Percentiles rank a stretch among this genome's conserved stretches.
phyloP scores from a whole-genome alignment of 2,797 vertebrate genomes.

The Darevskia nairensis region DNA sequence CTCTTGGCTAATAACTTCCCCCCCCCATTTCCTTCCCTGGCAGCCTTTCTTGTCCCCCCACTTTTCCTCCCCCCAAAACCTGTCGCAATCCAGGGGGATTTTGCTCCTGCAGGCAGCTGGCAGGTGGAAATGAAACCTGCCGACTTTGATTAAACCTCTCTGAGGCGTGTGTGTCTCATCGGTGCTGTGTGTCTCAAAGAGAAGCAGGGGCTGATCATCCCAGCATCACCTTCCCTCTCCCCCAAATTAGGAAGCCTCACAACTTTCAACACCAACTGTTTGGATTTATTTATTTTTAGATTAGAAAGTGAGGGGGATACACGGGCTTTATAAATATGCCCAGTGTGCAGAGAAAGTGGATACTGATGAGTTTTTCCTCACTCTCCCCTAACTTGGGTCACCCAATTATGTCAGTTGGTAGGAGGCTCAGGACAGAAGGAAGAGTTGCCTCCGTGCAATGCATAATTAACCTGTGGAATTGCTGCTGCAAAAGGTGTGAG shows the following conservation, averaged over 20 bases:
- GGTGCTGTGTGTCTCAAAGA: neutral
- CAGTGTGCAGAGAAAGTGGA: neutral
- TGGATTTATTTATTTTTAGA: neutral
- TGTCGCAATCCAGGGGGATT: constrained; percentile 16
- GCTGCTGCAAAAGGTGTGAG: neutral
- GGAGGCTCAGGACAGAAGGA: neutral
- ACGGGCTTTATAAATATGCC: neutral
- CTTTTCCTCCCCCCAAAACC: neutral
- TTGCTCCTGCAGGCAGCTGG: constrained; percentile 26
- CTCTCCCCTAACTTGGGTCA: neutral
- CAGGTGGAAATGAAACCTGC: constrained; percentile 48
- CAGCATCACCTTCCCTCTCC: neutral
- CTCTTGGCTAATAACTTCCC: neutral
- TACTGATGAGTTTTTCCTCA: neutral
- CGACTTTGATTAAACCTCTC: constrained; percentile 42
- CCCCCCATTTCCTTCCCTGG: neutral
- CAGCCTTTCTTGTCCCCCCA: neutral
- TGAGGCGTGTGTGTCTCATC: neutral
- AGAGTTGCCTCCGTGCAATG: neutral
- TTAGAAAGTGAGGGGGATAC: neutral
- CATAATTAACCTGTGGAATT: neutral
- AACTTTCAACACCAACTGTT: neutral
- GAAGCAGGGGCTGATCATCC: neutral
- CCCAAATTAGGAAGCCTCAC: neutral
- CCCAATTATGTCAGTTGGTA: neutral